Base-by-base conservation (phyloP, 92 coral and sea anemone species). In the Bergia puertoricense region DNA sequence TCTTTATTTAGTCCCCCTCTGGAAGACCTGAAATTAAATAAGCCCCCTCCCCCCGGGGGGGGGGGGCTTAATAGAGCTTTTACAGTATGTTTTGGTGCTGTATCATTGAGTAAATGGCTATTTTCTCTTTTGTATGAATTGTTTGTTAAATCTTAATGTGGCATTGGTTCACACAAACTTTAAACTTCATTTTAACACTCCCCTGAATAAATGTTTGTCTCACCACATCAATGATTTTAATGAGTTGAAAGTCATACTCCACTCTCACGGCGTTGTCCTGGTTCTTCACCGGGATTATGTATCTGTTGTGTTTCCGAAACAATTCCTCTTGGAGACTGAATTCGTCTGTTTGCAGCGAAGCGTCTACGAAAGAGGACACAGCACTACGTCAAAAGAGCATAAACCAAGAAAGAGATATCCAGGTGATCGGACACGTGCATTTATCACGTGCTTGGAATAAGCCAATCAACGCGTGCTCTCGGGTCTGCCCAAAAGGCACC, bases 151-250 rank as follows among this genome's bases (percentile, higher is more conserved):
- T 48, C 85, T 36, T 30, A 13, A 78, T 62, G 23, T 62, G 69
- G 43, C 69, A 79, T 44, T 22, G 41, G 20, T 79, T 79, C 8
- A n/a, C 82, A 38, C 10, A 45, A 78, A n/a, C 7, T 15, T 11
- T 44, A 73, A 73, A 73, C 16, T 30, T 73, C 41, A 71, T 71
- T 73, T 36, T 73, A 37, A 37, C 18, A 18, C 3, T 62, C 23
- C 22, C 23, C 1, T 39, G 48, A 18, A 10, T 20, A 13, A 45
- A 8, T 23, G 38, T 30, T 48, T 8, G 13, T 14, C 97, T 89
- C 69, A 96, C 98, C 98, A 96, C 98, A 74, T 96, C 98, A 67
- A 95, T 92, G 7, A 97, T 93, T 42, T 94, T 94, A 41, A 97
- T 97, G n/a, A 97, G 93, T 66, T 92, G 92, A 86, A 89, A 93